Evolutionary conservation across 2,888 invertebrate species (phyloP).

Genomic region (Thyatira batis): DNA sequence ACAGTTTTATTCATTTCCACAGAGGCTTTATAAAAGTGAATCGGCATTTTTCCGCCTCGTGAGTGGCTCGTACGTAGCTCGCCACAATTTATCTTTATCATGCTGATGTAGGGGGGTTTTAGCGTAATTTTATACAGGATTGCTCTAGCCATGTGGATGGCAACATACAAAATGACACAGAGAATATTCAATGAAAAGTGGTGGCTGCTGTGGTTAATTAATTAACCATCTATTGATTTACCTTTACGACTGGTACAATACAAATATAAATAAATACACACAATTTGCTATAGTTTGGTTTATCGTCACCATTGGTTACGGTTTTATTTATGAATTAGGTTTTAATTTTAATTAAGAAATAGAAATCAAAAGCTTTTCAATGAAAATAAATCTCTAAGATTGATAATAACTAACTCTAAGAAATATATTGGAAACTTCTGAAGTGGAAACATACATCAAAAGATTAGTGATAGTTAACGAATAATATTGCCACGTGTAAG

Average conservation of each 20-base stretch:
- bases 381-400: too few relatives aligned
- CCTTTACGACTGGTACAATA: not conserved
- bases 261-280: not conserved
- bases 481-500: not conserved
- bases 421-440: too few relatives aligned
- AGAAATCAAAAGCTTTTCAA: too few relatives aligned
- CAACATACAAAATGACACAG: constrained; percentile 30
- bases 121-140: constrained; percentile 23
- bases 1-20: constrained; percentile 3
- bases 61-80: constrained; percentile 11
- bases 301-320: not conserved
- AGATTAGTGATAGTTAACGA: not conserved
- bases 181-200: constrained; percentile 28
- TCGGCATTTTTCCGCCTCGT: constrained; percentile 17
- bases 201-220: not conserved
- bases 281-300: not conserved
- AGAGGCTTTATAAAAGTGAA: constrained; percentile 15
- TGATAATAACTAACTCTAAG: too few relatives aligned
- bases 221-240: not conserved
- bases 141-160: constrained; percentile 14
- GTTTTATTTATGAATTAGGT: too few relatives aligned
- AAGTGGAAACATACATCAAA: too few relatives aligned
- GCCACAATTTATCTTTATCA: constrained; percentile 23
- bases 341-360: too few relatives aligned
- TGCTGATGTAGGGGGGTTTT: constrained; percentile 21